Percentiles rank a stretch among this genome's conserved stretches.
phyloP scores from a whole-genome alignment of 2,113 vertebrate species.

The Burhinus oedicnemus region DNA sequence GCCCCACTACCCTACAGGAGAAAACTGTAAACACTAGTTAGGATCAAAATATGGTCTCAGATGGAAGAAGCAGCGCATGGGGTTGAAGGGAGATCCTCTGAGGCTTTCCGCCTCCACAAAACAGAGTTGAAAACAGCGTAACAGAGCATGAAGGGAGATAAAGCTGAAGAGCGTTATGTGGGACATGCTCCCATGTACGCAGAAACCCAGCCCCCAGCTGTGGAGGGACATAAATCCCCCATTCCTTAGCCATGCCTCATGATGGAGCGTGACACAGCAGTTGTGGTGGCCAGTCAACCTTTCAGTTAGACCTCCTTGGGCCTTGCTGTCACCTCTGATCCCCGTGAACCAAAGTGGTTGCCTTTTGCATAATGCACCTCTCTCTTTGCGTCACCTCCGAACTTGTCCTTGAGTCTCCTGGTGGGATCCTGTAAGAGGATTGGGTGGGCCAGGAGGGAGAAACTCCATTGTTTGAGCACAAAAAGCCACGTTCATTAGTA shows the following conservation, averaged over 20 bases:
- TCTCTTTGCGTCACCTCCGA: background rate
- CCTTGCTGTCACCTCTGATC: background rate
- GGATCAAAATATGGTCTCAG: background rate
- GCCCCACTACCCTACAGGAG: background rate
- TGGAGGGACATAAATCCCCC: background rate
- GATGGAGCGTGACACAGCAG: background rate
- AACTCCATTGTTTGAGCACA: conserved; percentile 22
- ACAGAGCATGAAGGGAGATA: background rate
- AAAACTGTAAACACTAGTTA: background rate
- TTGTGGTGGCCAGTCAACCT: background rate
- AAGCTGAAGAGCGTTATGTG: background rate
- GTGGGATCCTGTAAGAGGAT: conserved; percentile 50
- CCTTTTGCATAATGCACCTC: background rate
- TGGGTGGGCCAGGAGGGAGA: conserved; percentile 24
- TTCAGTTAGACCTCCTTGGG: background rate
- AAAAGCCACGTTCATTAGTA: background rate
- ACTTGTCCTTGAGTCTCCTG: background rate
- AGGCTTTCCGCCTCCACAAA: background rate
- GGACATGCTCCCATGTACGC: fast-evolving
- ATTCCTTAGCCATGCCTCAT: fast-evolving
- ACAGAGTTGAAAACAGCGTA: background rate
- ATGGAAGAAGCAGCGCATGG: background rate
- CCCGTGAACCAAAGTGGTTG: background rate
- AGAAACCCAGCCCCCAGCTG: background rate
- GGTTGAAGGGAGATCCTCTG: background rate